These are phyloP conservation scores for Anthophora plumipes DNA, from an alignment of 2,888 invertebrate genomes.

Conservation along the genomic window DNA sequence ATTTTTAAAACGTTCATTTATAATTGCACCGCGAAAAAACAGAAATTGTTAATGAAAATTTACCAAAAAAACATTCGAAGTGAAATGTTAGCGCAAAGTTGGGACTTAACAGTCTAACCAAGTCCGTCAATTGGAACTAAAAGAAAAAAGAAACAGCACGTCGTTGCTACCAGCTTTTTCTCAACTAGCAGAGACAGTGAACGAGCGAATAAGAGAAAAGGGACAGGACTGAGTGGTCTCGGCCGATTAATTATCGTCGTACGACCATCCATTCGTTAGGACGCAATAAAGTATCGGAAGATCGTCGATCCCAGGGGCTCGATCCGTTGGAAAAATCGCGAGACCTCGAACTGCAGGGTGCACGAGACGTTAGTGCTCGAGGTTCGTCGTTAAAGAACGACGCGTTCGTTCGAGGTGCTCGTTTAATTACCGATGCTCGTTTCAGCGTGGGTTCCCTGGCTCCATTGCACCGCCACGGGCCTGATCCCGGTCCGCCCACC, in stretches of 20 bases:
- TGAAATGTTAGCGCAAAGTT: no score
- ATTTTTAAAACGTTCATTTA: no score
- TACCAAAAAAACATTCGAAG: no score
- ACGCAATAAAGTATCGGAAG: not conserved
- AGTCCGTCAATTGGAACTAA: no score
- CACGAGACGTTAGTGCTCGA: not conserved
- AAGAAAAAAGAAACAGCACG: no score
- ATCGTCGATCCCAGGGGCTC: slow-evolving; percentile 1
- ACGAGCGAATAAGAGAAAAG: not conserved
- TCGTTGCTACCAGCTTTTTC: no score
- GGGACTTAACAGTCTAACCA: no score
- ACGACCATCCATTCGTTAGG: not conserved
- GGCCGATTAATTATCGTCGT: not conserved
- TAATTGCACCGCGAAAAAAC: no score
- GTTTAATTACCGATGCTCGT: slow-evolving; percentile 73
- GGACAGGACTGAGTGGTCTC: not conserved
- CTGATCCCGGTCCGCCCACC: slow-evolving; percentile 80
- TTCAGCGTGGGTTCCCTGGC: slow-evolving; percentile 62
- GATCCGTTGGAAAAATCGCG: slow-evolving; percentile 11
- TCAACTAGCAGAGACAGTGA: not conserved
- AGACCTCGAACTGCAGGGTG: not conserved
- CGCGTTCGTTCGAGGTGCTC: slow-evolving; percentile 57
- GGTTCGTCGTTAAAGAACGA: slow-evolving; percentile 18
- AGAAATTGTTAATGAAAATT: no score
- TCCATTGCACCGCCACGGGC: slow-evolving; percentile 55